Percentiles rank a stretch among this genome's conserved stretches.
Evolutionary conservation across 1,140 invertebrate genomes (phyloP).

Genomic region (Latrodectus geometricus): DNA sequence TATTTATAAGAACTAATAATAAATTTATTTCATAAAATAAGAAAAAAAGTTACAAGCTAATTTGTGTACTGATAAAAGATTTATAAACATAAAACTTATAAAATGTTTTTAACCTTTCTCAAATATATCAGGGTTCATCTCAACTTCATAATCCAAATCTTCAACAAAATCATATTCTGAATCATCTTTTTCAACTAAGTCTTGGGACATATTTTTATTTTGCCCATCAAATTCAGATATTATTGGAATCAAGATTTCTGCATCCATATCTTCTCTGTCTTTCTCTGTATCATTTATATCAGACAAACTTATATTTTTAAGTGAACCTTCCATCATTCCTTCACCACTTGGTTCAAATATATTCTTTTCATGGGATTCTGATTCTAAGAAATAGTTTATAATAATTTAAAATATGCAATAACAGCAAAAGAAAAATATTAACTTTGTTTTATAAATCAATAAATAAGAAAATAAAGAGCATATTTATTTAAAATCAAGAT

Average conservation of each 20-base stretch:
- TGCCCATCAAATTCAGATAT: not conserved
- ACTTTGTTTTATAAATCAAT: too few species aligned
- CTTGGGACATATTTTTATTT: not conserved
- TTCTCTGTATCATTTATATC: not conserved
- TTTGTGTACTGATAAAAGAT: too few species aligned
- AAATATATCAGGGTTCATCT: not conserved
- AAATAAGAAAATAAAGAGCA: too few species aligned
- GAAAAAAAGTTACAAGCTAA: too few species aligned
- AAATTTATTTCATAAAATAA: too few species aligned
- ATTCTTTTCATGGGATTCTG: not conserved
- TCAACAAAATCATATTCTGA: not conserved
- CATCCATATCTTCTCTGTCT: not conserved
- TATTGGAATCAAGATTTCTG: not conserved
- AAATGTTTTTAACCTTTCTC: not conserved
- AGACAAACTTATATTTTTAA: not conserved
- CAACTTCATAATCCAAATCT: not conserved
- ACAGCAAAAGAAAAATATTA: too few species aligned
- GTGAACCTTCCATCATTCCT: not conserved
- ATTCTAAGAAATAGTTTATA: not conserved
- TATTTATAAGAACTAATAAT: too few species aligned
- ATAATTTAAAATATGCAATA: too few species aligned
- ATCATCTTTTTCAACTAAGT: not conserved
- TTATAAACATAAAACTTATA: too few species aligned
- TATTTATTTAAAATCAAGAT: too few species aligned
- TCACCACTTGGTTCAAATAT: not conserved